Percentiles rank a stretch among this genome's conserved stretches.
These are phyloP conservation scores for Serrognathus titanus DNA, from an alignment of 2,888 invertebrate genomes.

Conservation along the genomic window DNA sequence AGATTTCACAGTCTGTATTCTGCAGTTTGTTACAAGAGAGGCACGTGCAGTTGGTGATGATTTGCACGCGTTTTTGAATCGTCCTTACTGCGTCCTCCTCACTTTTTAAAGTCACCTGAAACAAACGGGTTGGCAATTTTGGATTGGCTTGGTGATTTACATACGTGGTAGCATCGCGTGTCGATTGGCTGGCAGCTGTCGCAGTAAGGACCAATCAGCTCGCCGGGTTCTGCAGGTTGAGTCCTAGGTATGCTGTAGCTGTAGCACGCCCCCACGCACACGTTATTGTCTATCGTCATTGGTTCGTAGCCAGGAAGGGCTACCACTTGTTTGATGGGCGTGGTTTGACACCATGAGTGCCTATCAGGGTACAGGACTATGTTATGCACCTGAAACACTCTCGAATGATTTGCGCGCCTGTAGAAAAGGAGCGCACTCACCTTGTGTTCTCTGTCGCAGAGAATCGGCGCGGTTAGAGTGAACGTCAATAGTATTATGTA, in stretches of 20 bases:
- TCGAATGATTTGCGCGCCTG: neutral
- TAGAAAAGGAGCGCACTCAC: conserved; percentile 18
- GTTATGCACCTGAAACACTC: conserved; percentile 58
- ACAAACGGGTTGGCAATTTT: neutral
- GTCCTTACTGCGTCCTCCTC: conserved; percentile 52
- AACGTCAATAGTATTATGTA: conserved; percentile 22
- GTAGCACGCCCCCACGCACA: conserved; percentile 69
- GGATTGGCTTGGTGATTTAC: conserved; percentile 21
- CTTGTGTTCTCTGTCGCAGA: conserved; percentile 37
- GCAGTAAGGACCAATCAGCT: conserved; percentile 62
- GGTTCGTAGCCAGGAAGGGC: conserved; percentile 63
- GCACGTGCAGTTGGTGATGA: conserved; percentile 65
- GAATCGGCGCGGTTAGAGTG: conserved; percentile 24
- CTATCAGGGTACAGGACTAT: conserved; percentile 67
- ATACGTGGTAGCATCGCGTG: conserved; percentile 63
- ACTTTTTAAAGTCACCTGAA: conserved; percentile 56
- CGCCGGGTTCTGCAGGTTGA: conserved; percentile 64
- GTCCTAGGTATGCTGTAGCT: conserved; percentile 68
- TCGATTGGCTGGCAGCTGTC: conserved; percentile 66
- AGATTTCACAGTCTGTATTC: conserved; percentile 48
- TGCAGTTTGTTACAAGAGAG: conserved; percentile 56
- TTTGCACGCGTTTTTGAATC: conserved; percentile 60
- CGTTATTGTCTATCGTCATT: conserved; percentile 65
- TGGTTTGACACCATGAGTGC: conserved; percentile 68
- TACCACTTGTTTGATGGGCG: conserved; percentile 65